Conservation (phyloP, 2,113 vertebrate species). For the Accipiter virgatus region DNA sequence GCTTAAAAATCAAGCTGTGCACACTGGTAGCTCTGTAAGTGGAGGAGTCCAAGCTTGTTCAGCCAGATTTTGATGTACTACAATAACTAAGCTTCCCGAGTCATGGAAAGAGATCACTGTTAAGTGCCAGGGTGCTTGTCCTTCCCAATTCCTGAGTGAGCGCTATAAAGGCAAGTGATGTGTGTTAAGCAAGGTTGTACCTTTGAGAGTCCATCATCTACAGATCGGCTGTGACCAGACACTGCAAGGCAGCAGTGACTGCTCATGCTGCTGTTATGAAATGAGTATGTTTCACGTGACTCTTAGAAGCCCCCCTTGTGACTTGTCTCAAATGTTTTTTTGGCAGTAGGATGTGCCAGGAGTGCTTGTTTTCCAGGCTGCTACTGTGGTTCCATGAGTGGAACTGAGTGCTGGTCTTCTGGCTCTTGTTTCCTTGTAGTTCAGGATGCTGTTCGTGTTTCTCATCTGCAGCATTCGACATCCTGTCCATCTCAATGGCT, state of each 20-base stretch:
- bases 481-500: constrained; percentile 10
- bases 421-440: background rate
- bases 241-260: background rate
- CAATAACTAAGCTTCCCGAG: background rate
- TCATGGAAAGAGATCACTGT: background rate
- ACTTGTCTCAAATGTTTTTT: background rate
- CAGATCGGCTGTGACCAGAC: background rate
- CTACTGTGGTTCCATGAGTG: background rate
- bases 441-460: background rate
- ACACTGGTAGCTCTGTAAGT: background rate
- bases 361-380: background rate
- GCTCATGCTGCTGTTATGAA: background rate
- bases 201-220: background rate
- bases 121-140: background rate
- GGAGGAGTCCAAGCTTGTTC: background rate
- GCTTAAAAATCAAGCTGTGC: background rate
- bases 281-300: background rate
- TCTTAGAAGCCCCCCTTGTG: background rate
- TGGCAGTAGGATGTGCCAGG: background rate
- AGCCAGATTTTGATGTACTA: background rate
- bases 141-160: background rate
- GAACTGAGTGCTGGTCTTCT: background rate
- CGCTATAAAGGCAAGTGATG: background rate
- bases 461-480: background rate
- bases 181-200: background rate